Evolutionary conservation across 1,140 invertebrate species (phyloP), one percentile per base, ranked within the genome.

Genomic region (Drosophila sturtevanti): DNA sequence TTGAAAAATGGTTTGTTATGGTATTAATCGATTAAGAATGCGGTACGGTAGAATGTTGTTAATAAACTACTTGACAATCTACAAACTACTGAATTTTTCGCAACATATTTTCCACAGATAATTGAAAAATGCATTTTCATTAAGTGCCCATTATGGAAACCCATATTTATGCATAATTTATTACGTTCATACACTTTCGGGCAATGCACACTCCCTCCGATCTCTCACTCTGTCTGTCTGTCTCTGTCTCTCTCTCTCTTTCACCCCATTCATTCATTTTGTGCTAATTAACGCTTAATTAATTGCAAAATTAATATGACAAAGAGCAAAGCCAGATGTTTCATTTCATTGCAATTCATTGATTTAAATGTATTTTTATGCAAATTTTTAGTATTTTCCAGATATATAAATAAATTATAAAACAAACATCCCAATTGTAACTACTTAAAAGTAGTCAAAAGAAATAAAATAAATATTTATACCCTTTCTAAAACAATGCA

Each of bases 291-390:
- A 86, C 82, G 60, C 62, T 81, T 86, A 82, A 86, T 86, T 86
- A 87, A 86, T 78, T 87, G 82, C 79, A 78, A 65, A 78, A 87
- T 79, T 79, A 76, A 81, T 82, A 68, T 81, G 68, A 51, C 68
- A 63, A 72, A 66, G 64, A 48, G 62, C 55, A 67, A 63, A 63
- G 81, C 64, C 81, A 86, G 73, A 78, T 85, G 78, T 71, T 78
- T 48, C 73, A 77, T 41, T 68, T 67, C 63, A 35, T 34, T 74
- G 14, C 66, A 34, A 61, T 81, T 78, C 65, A 86, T 87, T 87
- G 82, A 87, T 86, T 86, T 87, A 81, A 81, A 81, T 87, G 68
- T 55, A 79, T 16, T 86, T 85, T 86, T 86, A 81, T 86, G 81
- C 78, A 67, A 78, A 86, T 86, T 75, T 48, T 21, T 21, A 48